Evolutionary conservation across 2,888 invertebrate genomes (phyloP), one percentile per base, ranked within the genome.

Genomic region (Tenthredo livida): DNA sequence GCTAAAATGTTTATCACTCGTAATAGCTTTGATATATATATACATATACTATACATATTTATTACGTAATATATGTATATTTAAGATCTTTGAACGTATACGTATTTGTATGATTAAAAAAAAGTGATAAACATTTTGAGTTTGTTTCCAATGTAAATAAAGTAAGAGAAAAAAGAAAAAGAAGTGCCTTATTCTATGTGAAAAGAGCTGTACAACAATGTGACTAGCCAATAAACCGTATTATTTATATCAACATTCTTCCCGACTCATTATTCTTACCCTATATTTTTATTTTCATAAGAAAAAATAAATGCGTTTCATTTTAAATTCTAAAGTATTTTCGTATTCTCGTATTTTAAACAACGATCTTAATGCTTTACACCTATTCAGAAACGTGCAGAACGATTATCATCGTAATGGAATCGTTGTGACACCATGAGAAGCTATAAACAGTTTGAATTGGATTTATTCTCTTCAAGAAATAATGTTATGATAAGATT

Each of bases 181-280:
- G 86, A 88, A 89, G 90, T 91, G 91, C 89, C 90, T 91, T 91
- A 88, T 10, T 73, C n/a, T 70, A 88, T 88, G 86, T 87, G 33
- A 70, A 85, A 87, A 87, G 84, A 86, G 88, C 86, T 88, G 89
- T 89, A 89, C 88, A 89, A 89, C 88, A 87, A 89, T 90, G 89
- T 90, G 87, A 91, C 88, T 91, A 91, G 90, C 89, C 90, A 92
- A 91, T 92, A 91, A 92, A 89, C 88, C 88, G 87, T 90, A 90
- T 91, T 93, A 93, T 93, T 93, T 93, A 92, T 92, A 90, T 89
- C 89, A 87, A 84, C 61, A 61, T 12, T 37, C 1, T 61, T 15
- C 61, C 21, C 25, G 37, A 80, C 15, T 80, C 61, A 40, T 58
- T 80, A 80, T 61, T 73, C 29, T 25, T 2, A 21, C 12, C 40